Percentiles rank a stretch among this genome's conserved stretches.
phyloP scores from a whole-genome alignment of 2,797 vertebrate genomes.

The Acridotheres tristis region DNA sequence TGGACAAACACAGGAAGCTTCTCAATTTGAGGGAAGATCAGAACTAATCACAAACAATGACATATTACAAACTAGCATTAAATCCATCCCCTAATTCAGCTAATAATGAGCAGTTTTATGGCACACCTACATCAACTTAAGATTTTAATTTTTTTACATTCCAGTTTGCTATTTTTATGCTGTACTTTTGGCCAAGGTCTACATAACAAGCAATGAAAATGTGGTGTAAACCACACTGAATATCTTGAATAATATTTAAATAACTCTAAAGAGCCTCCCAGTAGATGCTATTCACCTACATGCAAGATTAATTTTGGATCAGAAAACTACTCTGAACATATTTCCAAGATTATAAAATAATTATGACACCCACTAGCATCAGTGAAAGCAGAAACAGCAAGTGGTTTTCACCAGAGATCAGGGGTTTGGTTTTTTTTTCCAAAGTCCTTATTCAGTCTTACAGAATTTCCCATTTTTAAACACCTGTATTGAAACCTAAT shows the following conservation, averaged over 20 bases:
- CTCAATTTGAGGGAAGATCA: background rate
- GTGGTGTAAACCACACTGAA: background rate
- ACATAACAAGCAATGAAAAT: background rate
- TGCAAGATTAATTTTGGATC: background rate
- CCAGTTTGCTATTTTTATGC: background rate
- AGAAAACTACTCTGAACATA: background rate
- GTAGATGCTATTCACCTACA: background rate
- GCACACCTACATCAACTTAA: background rate
- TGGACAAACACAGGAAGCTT: background rate
- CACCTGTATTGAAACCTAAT: background rate
- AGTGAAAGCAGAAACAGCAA: background rate
- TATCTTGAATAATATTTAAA: background rate
- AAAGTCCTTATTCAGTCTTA: background rate
- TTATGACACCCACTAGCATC: background rate
- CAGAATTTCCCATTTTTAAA: background rate
- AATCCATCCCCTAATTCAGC: background rate
- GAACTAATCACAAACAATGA: background rate
- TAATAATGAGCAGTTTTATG: background rate
- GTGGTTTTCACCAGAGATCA: background rate
- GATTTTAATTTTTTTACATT: background rate
- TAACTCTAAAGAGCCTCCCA: background rate
- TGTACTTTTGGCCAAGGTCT: background rate
- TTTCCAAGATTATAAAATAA: background rate
- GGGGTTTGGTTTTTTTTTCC: background rate
- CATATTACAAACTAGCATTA: background rate